Percentiles rank a stretch among this genome's conserved stretches.
These are phyloP conservation scores for Odontesthes bonariensis DNA, from an alignment of 2,113 vertebrate species.

Conservation along the genomic window DNA sequence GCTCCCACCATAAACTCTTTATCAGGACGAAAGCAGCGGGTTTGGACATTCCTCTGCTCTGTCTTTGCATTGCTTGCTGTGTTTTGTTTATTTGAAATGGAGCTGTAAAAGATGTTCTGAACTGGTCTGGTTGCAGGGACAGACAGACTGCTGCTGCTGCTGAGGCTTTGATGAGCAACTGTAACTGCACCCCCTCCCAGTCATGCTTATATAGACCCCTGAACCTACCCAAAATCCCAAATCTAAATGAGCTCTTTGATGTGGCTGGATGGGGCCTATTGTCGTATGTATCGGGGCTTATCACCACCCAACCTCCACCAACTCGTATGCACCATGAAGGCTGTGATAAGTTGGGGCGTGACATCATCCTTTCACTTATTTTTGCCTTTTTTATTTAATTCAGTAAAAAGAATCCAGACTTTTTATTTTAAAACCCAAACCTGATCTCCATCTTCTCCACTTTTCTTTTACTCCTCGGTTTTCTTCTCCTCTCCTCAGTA, in stretches of 20 bases:
- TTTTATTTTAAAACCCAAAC: background rate
- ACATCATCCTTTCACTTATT: background rate
- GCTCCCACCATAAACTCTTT: conserved; percentile 61
- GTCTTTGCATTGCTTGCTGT: conserved; percentile 12
- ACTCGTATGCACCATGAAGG: background rate
- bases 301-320: conserved; percentile 37
- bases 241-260: conserved; percentile 86
- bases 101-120: conserved; percentile 63
- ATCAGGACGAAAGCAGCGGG: conserved; percentile 46
- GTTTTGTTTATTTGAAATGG: conserved; percentile 61
- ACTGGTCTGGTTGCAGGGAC: conserved; percentile 42
- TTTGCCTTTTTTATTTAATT: background rate
- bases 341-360: background rate
- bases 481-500: conserved; percentile 35
- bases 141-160: conserved; percentile 47
- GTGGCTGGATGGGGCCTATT: conserved; percentile 81
- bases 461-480: background rate
- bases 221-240: conserved; percentile 22
- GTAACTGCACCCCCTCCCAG: conserved; percentile 19
- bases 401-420: conserved; percentile 2
- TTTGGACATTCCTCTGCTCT: conserved; percentile 50
- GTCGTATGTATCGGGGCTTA: conserved; percentile 86
- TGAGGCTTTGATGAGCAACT: conserved; percentile 65
- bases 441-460: conserved; percentile 5
- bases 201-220: background rate